These are phyloP conservation scores for Dioctria linearis DNA, from an alignment of 2,888 invertebrate genomes.

Conservation along the genomic window DNA sequence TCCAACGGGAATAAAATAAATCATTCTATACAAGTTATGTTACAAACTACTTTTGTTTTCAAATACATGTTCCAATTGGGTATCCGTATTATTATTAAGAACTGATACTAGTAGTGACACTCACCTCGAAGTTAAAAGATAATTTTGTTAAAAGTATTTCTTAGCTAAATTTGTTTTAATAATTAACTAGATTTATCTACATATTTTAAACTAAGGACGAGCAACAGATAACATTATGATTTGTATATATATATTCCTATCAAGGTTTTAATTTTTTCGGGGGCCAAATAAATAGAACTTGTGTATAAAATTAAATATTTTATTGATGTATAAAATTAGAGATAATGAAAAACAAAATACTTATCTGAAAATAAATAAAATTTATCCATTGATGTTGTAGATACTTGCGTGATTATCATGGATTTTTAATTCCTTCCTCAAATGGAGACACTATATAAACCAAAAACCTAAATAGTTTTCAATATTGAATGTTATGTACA, in stretches of 20 bases:
- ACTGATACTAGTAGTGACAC: no score
- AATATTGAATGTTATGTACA: no score
- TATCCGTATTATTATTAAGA: no score
- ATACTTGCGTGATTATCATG: constrained; percentile 27
- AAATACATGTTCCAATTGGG: no score
- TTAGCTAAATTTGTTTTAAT: no score
- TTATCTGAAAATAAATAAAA: constrained; percentile 35
- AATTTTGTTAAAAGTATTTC: no score
- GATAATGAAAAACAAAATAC: constrained; percentile 52
- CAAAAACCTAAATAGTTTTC: no score
- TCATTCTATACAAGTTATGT: no score
- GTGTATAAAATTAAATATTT: constrained; percentile 60
- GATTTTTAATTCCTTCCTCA: not conserved
- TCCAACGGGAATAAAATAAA: no score
- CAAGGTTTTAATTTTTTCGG: constrained; percentile 67
- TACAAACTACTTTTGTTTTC: no score
- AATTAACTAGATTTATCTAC: not conserved
- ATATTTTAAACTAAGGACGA: constrained; percentile 22
- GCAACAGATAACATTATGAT: constrained; percentile 12
- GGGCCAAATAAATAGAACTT: constrained; percentile 65
- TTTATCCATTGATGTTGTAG: constrained; percentile 49
- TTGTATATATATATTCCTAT: constrained; percentile 30
- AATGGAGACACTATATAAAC: no score
- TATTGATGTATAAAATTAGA: constrained; percentile 59
- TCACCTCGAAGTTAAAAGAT: no score